A percentile compares a stretch with the other conserved stretches of the same genome.
Conservation (phyloP, 2,888 invertebrate species). For the Coecobrya sp. region DNA sequence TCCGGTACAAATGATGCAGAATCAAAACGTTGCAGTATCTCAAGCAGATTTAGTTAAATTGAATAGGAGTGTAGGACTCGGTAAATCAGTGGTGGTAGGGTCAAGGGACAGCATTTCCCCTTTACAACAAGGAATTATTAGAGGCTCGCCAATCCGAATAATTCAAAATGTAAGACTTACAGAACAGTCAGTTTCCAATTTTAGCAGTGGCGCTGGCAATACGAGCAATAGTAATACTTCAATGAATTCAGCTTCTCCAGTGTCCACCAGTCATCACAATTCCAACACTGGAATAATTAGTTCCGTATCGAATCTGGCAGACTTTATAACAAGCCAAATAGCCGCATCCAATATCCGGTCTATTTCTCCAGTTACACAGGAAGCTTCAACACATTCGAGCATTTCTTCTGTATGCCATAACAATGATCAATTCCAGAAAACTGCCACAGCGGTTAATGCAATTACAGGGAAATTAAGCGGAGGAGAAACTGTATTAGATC, state of each 20-base stretch:
- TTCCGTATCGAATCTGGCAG: conserved; percentile 85
- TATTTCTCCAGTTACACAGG: conserved; percentile 84
- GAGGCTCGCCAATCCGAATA: conserved; percentile 77
- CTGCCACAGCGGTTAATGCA: not conserved
- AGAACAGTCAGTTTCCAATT: conserved; percentile 50
- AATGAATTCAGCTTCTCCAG: not conserved
- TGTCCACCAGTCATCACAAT: conserved; percentile 15
- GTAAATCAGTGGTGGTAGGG: conserved; percentile 40
- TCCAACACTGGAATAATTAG: conserved; percentile 64
- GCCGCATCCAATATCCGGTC: conserved; percentile 86
- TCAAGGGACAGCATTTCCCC: conserved; percentile 66
- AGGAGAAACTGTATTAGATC: conserved; percentile 72
- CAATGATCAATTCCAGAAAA: conserved; percentile 53
- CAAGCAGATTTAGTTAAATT: not conserved
- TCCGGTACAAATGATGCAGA: conserved; percentile 47
- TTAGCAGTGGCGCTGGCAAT: not conserved
- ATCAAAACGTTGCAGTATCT: conserved; percentile 22
- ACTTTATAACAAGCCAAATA: conserved; percentile 86
- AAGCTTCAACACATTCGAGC: not conserved
- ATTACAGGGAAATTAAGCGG: conserved; percentile 41
- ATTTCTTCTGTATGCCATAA: conserved; percentile 74
- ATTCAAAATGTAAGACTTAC: conserved; percentile 69
- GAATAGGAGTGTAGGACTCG: not conserved
- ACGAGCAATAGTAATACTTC: conserved; percentile 11
- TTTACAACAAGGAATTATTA: conserved; percentile 54